Conservation (phyloP, 2,113 vertebrate genomes). For the Nothoprocta pentlandii region DNA sequence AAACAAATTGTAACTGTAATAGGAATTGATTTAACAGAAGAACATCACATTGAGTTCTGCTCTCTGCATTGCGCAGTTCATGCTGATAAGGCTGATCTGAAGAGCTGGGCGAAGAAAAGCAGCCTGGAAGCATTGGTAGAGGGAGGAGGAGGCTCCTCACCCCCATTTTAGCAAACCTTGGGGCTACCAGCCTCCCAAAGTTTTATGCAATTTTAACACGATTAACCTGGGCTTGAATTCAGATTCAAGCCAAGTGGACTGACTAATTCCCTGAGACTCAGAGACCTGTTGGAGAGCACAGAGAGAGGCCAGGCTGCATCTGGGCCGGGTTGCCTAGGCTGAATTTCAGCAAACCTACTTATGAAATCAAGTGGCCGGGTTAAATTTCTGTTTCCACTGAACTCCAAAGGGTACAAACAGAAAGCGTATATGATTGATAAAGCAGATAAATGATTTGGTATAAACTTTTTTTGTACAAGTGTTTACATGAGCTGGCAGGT, state of each 20-base stretch:
- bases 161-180: neutral
- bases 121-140: neutral
- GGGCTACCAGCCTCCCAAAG: neutral
- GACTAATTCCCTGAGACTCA: neutral
- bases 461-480: neutral
- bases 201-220: neutral
- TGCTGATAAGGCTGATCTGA: neutral
- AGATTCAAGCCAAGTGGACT: neutral
- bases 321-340: neutral
- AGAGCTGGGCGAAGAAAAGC: neutral
- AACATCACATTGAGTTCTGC: neutral
- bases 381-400: neutral
- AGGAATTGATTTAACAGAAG: slow-evolving; percentile 43
- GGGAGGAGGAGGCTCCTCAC: neutral
- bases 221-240: neutral
- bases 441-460: neutral
- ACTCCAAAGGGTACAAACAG: neutral
- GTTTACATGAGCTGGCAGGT: neutral
- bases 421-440: neutral
- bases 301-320: neutral
- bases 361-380: neutral
- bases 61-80: neutral
- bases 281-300: neutral
- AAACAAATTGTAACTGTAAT: slow-evolving; percentile 60
- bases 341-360: neutral